Conservation (phyloP, 2,888 invertebrate species). For the Brachyptera putata region DNA sequence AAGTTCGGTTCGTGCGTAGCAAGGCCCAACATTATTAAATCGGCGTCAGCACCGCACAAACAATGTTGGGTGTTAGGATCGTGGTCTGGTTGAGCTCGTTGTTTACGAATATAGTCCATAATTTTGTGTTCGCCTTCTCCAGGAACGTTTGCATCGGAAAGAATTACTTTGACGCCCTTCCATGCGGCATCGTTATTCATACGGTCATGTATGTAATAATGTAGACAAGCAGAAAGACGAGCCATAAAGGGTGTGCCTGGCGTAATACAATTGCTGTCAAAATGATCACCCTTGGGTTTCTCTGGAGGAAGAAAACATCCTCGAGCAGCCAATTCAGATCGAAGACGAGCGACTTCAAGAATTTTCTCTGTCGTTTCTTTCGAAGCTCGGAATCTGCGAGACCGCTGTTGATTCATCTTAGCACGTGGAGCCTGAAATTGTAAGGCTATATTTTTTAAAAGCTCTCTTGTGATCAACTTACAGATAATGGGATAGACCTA, state of each 20-base stretch:
- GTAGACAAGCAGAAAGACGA: constrained; percentile 70
- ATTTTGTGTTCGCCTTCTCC: constrained; percentile 99
- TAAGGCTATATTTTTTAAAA: constrained; percentile 25
- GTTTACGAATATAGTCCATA: constrained; percentile 97
- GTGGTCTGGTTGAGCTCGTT: constrained; percentile 90
- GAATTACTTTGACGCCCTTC: constrained; percentile 87
- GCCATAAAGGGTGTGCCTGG: constrained; percentile 99
- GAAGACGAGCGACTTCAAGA: constrained; percentile 74
- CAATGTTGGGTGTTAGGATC: constrained; percentile 98
- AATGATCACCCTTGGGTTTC: constrained; percentile 88
- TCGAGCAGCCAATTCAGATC: constrained; percentile 65
- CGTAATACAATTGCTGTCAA: constrained; percentile 99
- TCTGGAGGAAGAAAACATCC: constrained; percentile 78
- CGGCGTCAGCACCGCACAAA: constrained; percentile 96
- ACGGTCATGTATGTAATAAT: constrained; percentile 83
- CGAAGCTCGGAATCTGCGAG: constrained; percentile 91
- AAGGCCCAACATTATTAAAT: constrained; percentile 95
- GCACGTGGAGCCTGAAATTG: constrained; percentile 83
- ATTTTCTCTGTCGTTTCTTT: constrained; percentile 91
- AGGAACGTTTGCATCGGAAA: constrained; percentile 98
- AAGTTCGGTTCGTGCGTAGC: constrained; percentile 99
- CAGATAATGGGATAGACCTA: too few species aligned
- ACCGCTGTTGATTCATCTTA: constrained; percentile 99
- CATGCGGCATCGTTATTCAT: constrained; percentile 94
- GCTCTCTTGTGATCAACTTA: neutral